Percentiles rank a stretch among this genome's conserved stretches.
Conservation (phyloP, 2,888 invertebrate species). For the Diarsia brunnea region DNA sequence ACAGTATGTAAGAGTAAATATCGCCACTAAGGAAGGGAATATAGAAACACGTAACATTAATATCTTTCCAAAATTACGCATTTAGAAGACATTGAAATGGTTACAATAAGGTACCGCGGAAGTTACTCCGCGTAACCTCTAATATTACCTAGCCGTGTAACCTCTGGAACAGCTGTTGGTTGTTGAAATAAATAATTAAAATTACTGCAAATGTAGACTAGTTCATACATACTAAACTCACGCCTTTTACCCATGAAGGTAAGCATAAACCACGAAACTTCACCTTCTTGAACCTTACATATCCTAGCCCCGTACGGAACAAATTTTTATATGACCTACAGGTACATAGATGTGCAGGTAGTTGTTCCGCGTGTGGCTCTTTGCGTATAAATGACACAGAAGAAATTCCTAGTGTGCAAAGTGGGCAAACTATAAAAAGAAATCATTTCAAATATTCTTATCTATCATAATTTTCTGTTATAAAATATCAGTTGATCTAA, state of each 20-base stretch:
- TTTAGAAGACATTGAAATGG: conserved; percentile 33
- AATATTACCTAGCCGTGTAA: conserved; percentile 3
- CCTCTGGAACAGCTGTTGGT: conserved; percentile 9
- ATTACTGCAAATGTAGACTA: background rate
- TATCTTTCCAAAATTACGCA: conserved; percentile 25
- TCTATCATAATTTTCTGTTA: background rate
- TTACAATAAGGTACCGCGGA: conserved; percentile 44
- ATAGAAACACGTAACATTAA: conserved; percentile 43
- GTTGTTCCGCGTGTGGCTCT: background rate
- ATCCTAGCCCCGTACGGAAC: too few species aligned
- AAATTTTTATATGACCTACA: too few species aligned
- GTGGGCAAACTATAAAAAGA: too few species aligned
- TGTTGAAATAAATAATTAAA: background rate
- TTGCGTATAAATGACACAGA: background rate
- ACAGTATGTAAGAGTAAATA: conserved; percentile 4
- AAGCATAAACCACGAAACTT: too few species aligned
- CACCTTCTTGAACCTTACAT: too few species aligned
- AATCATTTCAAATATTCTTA: background rate
- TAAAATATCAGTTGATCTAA: background rate
- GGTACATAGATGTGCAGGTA: too few species aligned
- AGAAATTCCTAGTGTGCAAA: too few species aligned
- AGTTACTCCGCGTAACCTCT: too few species aligned
- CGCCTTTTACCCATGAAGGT: too few species aligned
- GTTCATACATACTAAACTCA: too few species aligned
- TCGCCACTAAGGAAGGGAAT: conserved; percentile 44